These are phyloP conservation scores for Falco punctatus DNA, from an alignment of 2,113 vertebrate genomes.

Conservation along the genomic window DNA sequence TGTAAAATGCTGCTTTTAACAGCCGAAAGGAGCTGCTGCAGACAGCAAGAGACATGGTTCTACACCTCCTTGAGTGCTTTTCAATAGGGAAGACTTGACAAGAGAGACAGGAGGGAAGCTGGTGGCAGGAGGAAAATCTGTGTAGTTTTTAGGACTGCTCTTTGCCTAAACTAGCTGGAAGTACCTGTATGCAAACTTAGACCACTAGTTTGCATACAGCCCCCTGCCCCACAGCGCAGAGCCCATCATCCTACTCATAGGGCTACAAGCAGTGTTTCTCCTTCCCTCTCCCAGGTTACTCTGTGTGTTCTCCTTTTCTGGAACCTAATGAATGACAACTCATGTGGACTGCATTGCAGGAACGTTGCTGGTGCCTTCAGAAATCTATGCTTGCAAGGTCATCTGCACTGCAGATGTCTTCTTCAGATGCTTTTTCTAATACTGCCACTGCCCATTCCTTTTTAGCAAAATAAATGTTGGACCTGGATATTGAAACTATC, in stretches of 20 bases:
- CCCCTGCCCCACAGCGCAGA: neutral
- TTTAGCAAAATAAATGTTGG: neutral
- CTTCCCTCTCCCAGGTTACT: neutral
- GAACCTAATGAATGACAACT: neutral
- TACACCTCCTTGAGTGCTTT: neutral
- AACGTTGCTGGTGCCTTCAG: neutral
- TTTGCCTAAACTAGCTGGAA: neutral
- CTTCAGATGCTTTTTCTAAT: neutral
- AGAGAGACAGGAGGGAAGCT: neutral
- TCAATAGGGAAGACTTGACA: neutral
- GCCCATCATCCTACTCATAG: neutral
- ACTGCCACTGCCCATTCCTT: neutral
- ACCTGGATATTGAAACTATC: neutral
- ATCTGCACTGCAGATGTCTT: neutral
- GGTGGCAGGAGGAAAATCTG: neutral
- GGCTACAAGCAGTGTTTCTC: neutral
- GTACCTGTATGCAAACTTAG: neutral
- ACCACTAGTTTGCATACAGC: neutral
- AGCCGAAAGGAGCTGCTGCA: neutral
- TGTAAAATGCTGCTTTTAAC: neutral
- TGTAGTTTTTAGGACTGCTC: neutral
- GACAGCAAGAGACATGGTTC: neutral
- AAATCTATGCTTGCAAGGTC: neutral
- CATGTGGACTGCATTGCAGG: neutral
- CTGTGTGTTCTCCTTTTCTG: neutral